Base-by-base conservation (phyloP, 2,113 vertebrate genomes). In the Vidua macroura region DNA sequence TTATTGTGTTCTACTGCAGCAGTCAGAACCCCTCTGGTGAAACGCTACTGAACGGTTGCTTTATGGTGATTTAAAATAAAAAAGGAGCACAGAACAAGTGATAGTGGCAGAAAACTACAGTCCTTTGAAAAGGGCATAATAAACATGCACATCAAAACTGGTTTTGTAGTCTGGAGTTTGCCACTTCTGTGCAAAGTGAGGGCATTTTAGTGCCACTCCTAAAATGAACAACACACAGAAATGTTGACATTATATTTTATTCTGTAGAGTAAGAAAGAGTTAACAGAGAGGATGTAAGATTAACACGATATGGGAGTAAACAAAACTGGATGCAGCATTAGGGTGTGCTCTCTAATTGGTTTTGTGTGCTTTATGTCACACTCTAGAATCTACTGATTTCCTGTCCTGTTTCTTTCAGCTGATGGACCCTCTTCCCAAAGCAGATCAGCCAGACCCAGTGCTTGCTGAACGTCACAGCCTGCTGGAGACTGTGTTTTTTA, bases 41-140 rank as follows among this genome's bases (percentile, higher is more conserved):
- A 88, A 92, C 1, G 0, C 44, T 92, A 83, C 93, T 68, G 69
- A 95, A 77, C 87, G 90, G 92, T 83, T 91, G 94, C 93, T 96
- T 97, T 90, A 90, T 74, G 64, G 83, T 74, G 92, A 94, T 83
- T 92, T 93, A 67, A 94, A 95, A 94, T 67, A 94, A 93, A 91
- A 94, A 93, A 78, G 77, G 60, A 92, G 60, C 66, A 92, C 2
- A 70, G 83, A 88, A 88, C 59, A 70, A 96, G 88, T 55, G 52
- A 83, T 93, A 70, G 68, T 83, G 95, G 90, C 76, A 93, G 88
- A 77, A 94, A 96, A 96, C 70, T 86, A 69, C 49, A 88, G 76
- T 80, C 72, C 72, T 93, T 83, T 92, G 90, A 93, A 92, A 94
- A 80, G 55, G 67, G 82, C 75, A 59, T 74, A 90, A 94, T 92